Percentiles rank a stretch among this genome's conserved stretches.
These are phyloP conservation scores for Synergus itoensis DNA, from an alignment of 2,888 invertebrate species.

Conservation along the genomic window DNA sequence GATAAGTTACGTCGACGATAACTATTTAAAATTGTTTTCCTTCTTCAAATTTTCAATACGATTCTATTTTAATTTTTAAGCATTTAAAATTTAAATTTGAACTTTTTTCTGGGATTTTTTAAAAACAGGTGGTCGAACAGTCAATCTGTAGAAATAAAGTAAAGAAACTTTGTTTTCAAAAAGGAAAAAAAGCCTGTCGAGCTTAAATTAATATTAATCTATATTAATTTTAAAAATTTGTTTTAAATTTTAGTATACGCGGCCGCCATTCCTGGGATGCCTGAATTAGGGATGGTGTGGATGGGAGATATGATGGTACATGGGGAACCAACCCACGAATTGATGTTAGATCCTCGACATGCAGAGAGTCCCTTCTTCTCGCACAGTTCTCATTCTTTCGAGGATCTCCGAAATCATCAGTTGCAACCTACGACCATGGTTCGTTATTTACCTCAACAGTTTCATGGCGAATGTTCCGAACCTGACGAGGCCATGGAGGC, in stretches of 20 bases:
- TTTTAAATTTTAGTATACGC: slow-evolving; percentile 69
- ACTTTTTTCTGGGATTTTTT: too few species aligned
- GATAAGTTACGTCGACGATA: not conserved
- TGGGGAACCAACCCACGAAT: slow-evolving; percentile 73
- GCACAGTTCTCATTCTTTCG: slow-evolving; percentile 72
- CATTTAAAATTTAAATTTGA: not conserved
- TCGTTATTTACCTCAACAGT: slow-evolving; percentile 73
- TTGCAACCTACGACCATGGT: slow-evolving; percentile 74
- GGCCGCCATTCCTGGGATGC: slow-evolving; percentile 79
- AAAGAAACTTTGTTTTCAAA: not conserved
- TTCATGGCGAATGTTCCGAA: slow-evolving; percentile 74
- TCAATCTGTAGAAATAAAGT: too few species aligned
- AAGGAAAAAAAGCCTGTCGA: not conserved
- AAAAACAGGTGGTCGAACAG: too few species aligned
- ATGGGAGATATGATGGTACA: slow-evolving; percentile 81
- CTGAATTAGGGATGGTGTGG: slow-evolving; percentile 84
- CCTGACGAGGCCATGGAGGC: slow-evolving; percentile 75
- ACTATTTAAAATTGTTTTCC: not conserved
- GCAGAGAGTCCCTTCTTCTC: slow-evolving; percentile 74
- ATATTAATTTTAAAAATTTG: slow-evolving; percentile 17
- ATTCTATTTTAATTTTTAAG: not conserved
- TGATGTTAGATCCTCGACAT: slow-evolving; percentile 75
- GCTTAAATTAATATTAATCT: slow-evolving; percentile 44
- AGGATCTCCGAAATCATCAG: slow-evolving; percentile 75
- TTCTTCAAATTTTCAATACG: not conserved